Evolutionary conservation across 2,113 vertebrate genomes (phyloP), one percentile per base, ranked within the genome.

Genomic region (Nannospalax galili): DNA sequence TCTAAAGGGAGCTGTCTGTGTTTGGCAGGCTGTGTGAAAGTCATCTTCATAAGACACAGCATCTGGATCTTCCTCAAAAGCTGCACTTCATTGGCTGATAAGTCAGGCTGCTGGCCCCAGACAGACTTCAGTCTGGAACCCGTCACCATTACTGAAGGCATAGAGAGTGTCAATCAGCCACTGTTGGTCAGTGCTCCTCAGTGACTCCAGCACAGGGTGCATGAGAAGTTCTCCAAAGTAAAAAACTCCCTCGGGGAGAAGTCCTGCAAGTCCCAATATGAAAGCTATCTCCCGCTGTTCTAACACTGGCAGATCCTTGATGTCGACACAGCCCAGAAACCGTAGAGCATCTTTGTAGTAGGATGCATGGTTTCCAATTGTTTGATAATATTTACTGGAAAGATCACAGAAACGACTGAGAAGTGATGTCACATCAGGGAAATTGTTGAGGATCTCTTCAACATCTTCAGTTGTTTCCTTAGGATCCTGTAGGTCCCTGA

Each of bases 31-130:
- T 99, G 99, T 73, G 99, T 99, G 98, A 99, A 99, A 15, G 99
- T 99, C 99, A 99, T 99, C 99, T 99, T 99, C 99, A 99, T 99
- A 37, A 99, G 99, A 95, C 99, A 99, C 3, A 99, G 60, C 70
- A 99, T 98, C 96, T 99, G 99, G 91, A 99, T 99, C 96, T 99
- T 99, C 97, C 99, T 98, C 98, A 99, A 99, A 40, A 99, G 98
- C 79, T 99, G 99, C 0, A 98, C 85, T 94, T 99, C 99, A 0
- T 99, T 99, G 8, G 99, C 99, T 30, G 99, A 99, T 3, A 99
- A 98, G 67, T 99, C 99, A 0, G 99, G 99, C 99, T 99, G 96
- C n/a, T n/a, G n/a, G n/a, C n/a, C n/a, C n/a, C n/a, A n/a, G n/a
- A n/a, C n/a, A n/a, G n/a, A n/a, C n/a, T n/a, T n/a, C n/a, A n/a